phyloP scores from a whole-genome alignment of 2,113 vertebrate species.

The Craseonycteris thonglongyai region DNA sequence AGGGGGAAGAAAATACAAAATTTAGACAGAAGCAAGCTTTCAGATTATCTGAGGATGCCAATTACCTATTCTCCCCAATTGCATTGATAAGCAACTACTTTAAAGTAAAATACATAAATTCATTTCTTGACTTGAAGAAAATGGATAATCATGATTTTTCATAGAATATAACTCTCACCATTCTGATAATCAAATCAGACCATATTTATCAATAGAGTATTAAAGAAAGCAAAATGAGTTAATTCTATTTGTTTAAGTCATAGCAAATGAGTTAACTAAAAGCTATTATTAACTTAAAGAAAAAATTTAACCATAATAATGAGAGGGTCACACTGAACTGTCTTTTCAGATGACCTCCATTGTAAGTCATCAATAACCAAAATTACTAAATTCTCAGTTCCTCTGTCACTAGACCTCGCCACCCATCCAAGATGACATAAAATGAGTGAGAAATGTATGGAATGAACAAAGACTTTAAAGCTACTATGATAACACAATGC shows the following conservation, averaged over 20 bases:
- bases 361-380: neutral
- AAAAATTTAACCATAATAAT: neutral
- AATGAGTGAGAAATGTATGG: slow-evolving; percentile 23
- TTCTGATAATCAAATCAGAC: neutral
- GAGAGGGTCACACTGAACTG: neutral
- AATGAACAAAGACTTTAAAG: neutral
- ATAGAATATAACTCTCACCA: neutral
- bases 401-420: slow-evolving; percentile 55
- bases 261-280: neutral
- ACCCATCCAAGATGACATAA: slow-evolving; percentile 69
- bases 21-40: neutral
- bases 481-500: neutral
- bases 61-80: neutral
- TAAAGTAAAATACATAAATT: neutral
- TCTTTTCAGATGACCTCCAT: neutral
- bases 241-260: neutral
- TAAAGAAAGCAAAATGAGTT: neutral
- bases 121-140: neutral
- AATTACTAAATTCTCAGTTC: neutral
- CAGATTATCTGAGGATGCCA: neutral
- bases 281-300: neutral
- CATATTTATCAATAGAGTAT: neutral
- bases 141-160: neutral
- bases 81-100: neutral
- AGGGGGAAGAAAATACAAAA: neutral